These are phyloP conservation scores for Eustalomyia histrio DNA, from an alignment of 2,888 invertebrate species.

Conservation along the genomic window DNA sequence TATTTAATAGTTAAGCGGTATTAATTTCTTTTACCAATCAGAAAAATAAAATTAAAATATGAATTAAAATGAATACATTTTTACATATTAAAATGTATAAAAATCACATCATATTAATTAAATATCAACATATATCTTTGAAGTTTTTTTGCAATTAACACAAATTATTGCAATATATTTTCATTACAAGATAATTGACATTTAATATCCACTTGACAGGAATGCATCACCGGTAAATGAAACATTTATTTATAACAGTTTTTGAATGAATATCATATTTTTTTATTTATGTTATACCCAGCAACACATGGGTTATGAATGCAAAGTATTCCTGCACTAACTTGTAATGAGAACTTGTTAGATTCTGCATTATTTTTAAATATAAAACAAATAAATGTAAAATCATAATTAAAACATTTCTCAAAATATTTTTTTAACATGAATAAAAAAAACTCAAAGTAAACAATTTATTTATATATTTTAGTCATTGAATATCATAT, in stretches of 20 bases:
- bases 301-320: too few species aligned
- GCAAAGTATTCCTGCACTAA: too few species aligned
- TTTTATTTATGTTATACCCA: too few species aligned
- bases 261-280: slow-evolving; percentile 3
- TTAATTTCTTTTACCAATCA: not conserved
- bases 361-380: too few species aligned
- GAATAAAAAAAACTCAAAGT: too few species aligned
- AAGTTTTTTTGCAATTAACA: slow-evolving; percentile 48
- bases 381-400: too few species aligned
- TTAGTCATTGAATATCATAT: too few species aligned
- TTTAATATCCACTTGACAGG: slow-evolving; percentile 62
- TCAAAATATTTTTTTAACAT: too few species aligned
- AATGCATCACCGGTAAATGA: slow-evolving; percentile 41
- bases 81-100: slow-evolving; percentile 18
- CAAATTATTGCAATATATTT: slow-evolving; percentile 61
- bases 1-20: not conserved
- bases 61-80: slow-evolving; percentile 12
- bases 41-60: slow-evolving; percentile 21
- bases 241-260: slow-evolving; percentile 11
- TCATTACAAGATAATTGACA: slow-evolving; percentile 62
- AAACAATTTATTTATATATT: too few species aligned
- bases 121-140: slow-evolving; percentile 29
- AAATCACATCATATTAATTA: slow-evolving; percentile 53
- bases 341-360: too few species aligned
- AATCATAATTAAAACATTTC: too few species aligned